Base-by-base conservation (phyloP, 1,140 invertebrate species). In the Leptinotarsa undecemlineata region DNA sequence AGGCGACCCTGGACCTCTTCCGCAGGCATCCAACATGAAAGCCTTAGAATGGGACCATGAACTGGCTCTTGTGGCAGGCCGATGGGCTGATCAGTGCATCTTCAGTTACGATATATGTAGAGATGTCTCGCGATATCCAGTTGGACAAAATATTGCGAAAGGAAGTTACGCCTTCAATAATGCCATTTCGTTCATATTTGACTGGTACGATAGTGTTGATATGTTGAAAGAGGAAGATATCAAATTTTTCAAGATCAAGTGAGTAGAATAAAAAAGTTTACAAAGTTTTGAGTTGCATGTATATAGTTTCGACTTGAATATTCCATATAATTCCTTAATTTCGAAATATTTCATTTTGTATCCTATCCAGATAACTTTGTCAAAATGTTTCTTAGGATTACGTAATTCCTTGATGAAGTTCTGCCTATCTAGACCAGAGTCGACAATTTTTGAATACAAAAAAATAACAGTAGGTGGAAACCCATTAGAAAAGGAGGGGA, bases 31-130 rank as follows among this genome's bases (percentile, higher is more conserved):
- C 47, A 87, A 88, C 76, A 90, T 90, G 88, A 85, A 85, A 80
- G 80, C 86, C 76, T 71, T 90, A 81, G 87, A 82, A 68, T 92
- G 90, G 90, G 88, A 91, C 79, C 85, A 88, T 6, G 89, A 91
- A 81, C 82, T 92, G 15, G 90, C 90, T 3, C 77, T 73, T 3
- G 85, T 91, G 48, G 90, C 90, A 3, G 86, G 89, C 71, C 84
- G 87, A 77, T 91, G 90, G 89, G 90, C 88, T 3, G 85, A 89
- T 60, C 90, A 91, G 80, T 92, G 90, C 82, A 84, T 86, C 73
- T 81, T 80, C 69, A 85, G 84, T 3, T 89, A 90, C 80, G 90
- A 92, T 82, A 74, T 83, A 17, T 88, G 88, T 79, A 82, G 89
- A 79, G 86, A 89, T 81, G 82, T 87, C 75, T 77, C 68, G 8